Evolutionary conservation across 2,888 invertebrate genomes (phyloP), one percentile per base, ranked within the genome.

Genomic region (Hydropsyche betteni): DNA sequence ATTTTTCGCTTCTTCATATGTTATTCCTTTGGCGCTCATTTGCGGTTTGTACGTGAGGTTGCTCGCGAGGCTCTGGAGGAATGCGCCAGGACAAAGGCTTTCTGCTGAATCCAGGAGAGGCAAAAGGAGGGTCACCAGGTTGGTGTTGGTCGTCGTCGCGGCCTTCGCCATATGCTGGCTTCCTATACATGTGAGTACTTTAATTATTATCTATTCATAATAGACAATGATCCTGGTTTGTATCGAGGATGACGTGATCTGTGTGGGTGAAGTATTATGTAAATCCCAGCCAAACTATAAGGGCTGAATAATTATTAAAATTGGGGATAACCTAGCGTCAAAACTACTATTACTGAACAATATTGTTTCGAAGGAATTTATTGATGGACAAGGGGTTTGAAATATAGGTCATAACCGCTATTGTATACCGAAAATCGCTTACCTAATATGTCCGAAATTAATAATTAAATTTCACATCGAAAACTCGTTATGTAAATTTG

Each of bases 121-220:
- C 78, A 94, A 95, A 85, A 92, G 93, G 85, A 90, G 95, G 80
- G 97, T 96, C 50, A 97, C 97, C 5, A 89, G 95, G 79, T 92
- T 98, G 92, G 96, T 98, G n/a, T 91, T 96, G 76, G 93, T 96
- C 72, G 95, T 97, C 74, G 95, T 96, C 1, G 91, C 94, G 73
- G 95, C 95, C 69, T 98, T 98, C 84, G 96, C 97, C 24, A 89
- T 96, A 55, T 96, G 97, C 86, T 97, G 97, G 97, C 91, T 94
- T 81, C 97, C 97, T 36, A 94, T 97, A 82, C 96, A 97, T 89
- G 92, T 96, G 81, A 88, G 84, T 83, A 70, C 44, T 44, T 8
- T 44, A 6, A 8, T 44, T 8, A 44, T 44, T 44, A 8, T 44
- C 44, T 8, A 44, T 44, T 8, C 7, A 44, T 44, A 44, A 44